Evolutionary conservation across 2,888 invertebrate species (phyloP), one percentile per base, ranked within the genome.

Genomic region (Papilio protenor): DNA sequence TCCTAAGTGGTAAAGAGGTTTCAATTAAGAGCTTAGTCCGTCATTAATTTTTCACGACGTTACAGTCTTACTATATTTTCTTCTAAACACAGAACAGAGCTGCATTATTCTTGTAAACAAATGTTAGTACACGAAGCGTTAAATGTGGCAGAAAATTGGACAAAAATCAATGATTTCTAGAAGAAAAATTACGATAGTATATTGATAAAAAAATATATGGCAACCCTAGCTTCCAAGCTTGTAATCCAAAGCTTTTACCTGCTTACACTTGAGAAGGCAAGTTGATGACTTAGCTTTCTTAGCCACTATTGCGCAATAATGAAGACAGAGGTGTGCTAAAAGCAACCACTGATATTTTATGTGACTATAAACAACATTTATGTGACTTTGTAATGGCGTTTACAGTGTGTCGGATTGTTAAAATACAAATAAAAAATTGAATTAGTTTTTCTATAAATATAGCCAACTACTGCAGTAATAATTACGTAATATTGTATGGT

Each of bases 1-100:
- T 85, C 86, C 83, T 83, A 79, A 79, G 82, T 82, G 84, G 85
- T 83, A 83, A 83, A 84, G 84, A 85, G 86, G 85, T 88, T 89
- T 87, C 85, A 87, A 88, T 89, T 87, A 88, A 86, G 85, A 81
- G 79, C 75, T 79, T 79, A 66, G 80, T 78, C 77, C 73, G 79
- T 78, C 80, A 83, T 82, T 81, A 83, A 81, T 83, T 81, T 81
- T 79, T 76, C 79, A 79, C 77, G 74, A 73, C 73, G 82, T 81
- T 81, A 77, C 81, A 81, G 69, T 74, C 80, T 81, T 82, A 71
- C 79, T 80, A 79, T 85, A 83, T 86, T 86, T 87, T 84, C 82
- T 82, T 78, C 18, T 76, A 71, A 75, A 71, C 78, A 75, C 49
- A 59, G 6, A 12, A 16, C 61, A 73, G 75, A 57, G 64, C 18